Percentiles rank a stretch among this genome's conserved stretches.
Evolutionary conservation across 2,113 vertebrate genomes (phyloP).

Genomic region (Elgaria multicarinata): DNA sequence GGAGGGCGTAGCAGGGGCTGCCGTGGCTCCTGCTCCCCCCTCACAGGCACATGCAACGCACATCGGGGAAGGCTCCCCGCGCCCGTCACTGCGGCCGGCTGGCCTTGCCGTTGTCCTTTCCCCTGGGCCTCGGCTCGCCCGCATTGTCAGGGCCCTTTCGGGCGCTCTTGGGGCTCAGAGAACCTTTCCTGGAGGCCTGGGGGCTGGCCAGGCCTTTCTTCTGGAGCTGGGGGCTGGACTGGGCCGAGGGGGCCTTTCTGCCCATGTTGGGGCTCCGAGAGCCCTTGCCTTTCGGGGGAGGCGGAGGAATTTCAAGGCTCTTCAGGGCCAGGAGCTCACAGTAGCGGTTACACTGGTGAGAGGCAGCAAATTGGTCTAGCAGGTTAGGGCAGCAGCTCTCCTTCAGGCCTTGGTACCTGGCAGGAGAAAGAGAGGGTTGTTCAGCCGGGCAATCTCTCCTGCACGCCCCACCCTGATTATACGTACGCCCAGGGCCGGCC

Average conservation of each 20-base stretch:
- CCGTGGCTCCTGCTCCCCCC: background rate
- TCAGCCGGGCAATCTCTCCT: background rate
- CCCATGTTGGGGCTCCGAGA: slow-evolving; percentile 88
- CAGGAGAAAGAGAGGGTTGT: slow-evolving; percentile 42
- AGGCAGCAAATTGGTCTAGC: slow-evolving; percentile 85
- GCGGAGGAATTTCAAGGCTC: slow-evolving; percentile 78
- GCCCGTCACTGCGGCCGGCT: background rate
- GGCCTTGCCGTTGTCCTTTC: slow-evolving; percentile 41
- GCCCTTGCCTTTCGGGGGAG: slow-evolving; percentile 83
- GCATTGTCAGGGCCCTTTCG: slow-evolving; percentile 74
- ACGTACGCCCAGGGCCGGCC: too few relatives aligned
- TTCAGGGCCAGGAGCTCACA: slow-evolving; percentile 90
- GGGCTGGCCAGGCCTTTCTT: slow-evolving; percentile 87
- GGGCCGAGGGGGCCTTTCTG: slow-evolving; percentile 80
- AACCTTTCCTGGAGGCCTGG: slow-evolving; percentile 81
- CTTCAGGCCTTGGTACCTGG: slow-evolving; percentile 94
- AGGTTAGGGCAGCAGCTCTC: slow-evolving; percentile 84
- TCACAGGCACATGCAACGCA: background rate
- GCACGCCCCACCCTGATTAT: background rate
- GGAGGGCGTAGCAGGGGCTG: rapidly evolving
- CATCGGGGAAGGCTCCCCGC: background rate
- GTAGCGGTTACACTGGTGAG: slow-evolving; percentile 91
- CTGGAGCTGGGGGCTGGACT: slow-evolving; percentile 89
- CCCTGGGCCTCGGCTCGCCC: slow-evolving; percentile 70
- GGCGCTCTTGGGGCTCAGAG: slow-evolving; percentile 81